Evolutionary conservation across 37 sponge, comb jelly and placozoan genomes (phyloP), one percentile per base, ranked within the genome.

Genomic region (Geodia barretti): DNA sequence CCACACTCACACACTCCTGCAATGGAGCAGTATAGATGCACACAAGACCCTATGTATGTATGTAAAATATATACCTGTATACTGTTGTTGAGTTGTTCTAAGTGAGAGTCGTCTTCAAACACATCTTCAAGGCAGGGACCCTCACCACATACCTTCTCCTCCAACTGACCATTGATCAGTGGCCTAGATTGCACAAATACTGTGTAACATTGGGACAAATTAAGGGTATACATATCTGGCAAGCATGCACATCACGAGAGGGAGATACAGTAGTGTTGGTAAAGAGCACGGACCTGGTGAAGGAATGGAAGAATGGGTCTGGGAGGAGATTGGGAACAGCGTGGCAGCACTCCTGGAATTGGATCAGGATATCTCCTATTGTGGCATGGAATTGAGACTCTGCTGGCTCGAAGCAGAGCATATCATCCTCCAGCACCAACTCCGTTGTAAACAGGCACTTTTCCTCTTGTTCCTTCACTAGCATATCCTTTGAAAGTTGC

Each of bases 141-240:
- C 9, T 91, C 86, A 17, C 97, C 97, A 86, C 92, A 91, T 0
- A 80, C 73, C 62, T 93, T 91, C 39, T 98, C 98, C 69, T 98
- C 98, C 33, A 87, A 54, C 58, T 93, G 91, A 54, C 83, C 70
- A 41, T 98, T 98, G 2, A 98, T 95, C 23, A 93, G 69, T 0
- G 98, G 98, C 68, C 98, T 93, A 41, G 11, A 86, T 31, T 11
- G 3, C 63, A n/a, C n/a, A n/a, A n/a, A n/a, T n/a, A n/a, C n/a
- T n/a, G n/a, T n/a, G n/a, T n/a, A n/a, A n/a, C n/a, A n/a, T n/a
- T n/a, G n/a, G n/a, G n/a, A n/a, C n/a, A n/a, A n/a, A n/a, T n/a
- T n/a, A n/a, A n/a, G n/a, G n/a, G n/a, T n/a, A n/a, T n/a, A n/a
- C n/a, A n/a, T n/a, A n/a, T n/a, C n/a, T n/a, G n/a, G n/a, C n/a